Base-by-base conservation (phyloP, 2,888 invertebrate genomes). In the Bellardia pandia region DNA sequence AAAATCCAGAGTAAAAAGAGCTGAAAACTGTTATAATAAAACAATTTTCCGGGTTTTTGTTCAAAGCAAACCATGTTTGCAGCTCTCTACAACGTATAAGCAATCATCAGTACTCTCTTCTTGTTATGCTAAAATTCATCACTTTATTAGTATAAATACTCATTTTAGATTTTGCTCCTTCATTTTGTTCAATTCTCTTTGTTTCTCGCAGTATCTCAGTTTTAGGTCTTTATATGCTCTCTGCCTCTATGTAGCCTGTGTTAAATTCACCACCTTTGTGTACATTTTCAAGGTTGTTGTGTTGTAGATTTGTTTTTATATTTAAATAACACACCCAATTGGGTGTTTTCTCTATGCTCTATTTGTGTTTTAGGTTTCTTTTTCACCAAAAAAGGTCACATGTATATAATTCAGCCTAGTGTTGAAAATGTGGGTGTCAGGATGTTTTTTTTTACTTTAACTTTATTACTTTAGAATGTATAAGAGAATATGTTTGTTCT, bases 281-380 rank as follows among this genome's bases (percentile, higher is more conserved):
- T 84, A 53, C 16, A 48, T 78, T 85, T 87, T 87, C 87, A 87
- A 85, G 87, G 87, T 85, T 87, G 85, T 78, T 81, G 64, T 82
- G 56, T 75, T 69, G 53, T 78, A 56, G 5, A 33, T 71, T 68
- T 84, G 66, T 75, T 69, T 51, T 66, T 78, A 62, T 76, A 56
- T 69, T 76, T 78, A 37, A 37, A 37, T 4, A 85, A 87, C 87
- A 87, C 87, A 87, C 85, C 85, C 87, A 82, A 75, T 78, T 82
- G 81, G 85, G 85, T 85, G 81, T 78, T 80, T 85, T 79, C 83
- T 74, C 56, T 56, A 75, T 69, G 79, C 79, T 86, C 83, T 66
- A 71, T 66, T 87, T 83, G 66, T 72, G 58, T 51, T 82, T 77
- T 37, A 75, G 64, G 30, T 40, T 9, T 23, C 9, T 6, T 60